These are phyloP conservation scores for Babylonia areolata DNA, from an alignment of 1,140 invertebrate species.

Conservation along the genomic window DNA sequence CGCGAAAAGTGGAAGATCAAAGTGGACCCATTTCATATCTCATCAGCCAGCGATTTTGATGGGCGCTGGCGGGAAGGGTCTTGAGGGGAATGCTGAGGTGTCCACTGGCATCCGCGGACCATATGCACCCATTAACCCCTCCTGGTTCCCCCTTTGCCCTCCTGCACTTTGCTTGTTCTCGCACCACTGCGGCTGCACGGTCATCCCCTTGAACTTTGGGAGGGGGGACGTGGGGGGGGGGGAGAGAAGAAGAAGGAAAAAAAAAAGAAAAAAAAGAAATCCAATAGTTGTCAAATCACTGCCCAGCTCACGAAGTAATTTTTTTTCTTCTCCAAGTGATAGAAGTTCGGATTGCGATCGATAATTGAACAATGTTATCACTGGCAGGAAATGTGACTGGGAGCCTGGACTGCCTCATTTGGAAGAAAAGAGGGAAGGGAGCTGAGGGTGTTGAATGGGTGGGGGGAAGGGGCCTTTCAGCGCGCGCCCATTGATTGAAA, in stretches of 20 bases:
- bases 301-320: slow-evolving; percentile 29
- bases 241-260: not conserved
- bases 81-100: not conserved
- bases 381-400: slow-evolving; percentile 34
- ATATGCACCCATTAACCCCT: not conserved
- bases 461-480: not conserved
- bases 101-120: not conserved
- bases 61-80: not conserved
- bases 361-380: slow-evolving; percentile 35
- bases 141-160: not conserved
- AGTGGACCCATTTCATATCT: slow-evolving; percentile 2
- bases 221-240: not conserved
- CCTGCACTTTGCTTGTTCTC: not conserved
- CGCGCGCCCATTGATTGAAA: slow-evolving; percentile 32
- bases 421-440: not conserved
- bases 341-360: slow-evolving; percentile 14
- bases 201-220: too few species aligned
- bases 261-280: not conserved
- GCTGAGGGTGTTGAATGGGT: not conserved
- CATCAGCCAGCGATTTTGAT: slow-evolving; percentile 13
- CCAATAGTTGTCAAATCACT: slow-evolving; percentile 35
- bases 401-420: slow-evolving; percentile 26
- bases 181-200: too few species aligned
- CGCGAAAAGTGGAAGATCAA: not conserved
- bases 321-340: not conserved